These are phyloP conservation scores for Sebastes matsubarae DNA, from an alignment of 2,797 vertebrate species.

Conservation along the genomic window DNA sequence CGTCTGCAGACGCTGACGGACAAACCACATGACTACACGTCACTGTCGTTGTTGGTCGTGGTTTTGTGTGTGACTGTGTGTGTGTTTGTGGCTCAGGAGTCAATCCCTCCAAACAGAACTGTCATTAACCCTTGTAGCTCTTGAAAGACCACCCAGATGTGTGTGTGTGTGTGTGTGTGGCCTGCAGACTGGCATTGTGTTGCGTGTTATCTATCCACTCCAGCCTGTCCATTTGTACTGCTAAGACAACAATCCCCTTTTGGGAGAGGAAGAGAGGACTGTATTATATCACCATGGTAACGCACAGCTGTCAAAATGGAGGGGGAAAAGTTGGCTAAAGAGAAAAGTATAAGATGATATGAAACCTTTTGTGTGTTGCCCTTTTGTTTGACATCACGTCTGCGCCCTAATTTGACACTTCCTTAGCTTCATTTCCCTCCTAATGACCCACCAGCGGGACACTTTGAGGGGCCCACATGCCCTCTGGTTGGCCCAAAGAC, in stretches of 20 bases:
- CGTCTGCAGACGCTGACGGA: background rate
- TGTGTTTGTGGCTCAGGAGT: slow-evolving; percentile 29
- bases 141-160: slow-evolving; percentile 71
- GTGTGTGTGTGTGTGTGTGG: slow-evolving; percentile 58
- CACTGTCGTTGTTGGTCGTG: background rate
- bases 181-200: slow-evolving; percentile 56
- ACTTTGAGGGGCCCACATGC: slow-evolving; percentile 21
- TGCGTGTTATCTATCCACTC: slow-evolving; percentile 66
- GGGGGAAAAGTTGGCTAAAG: background rate
- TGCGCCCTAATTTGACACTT: slow-evolving; percentile 19
- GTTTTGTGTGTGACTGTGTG: slow-evolving; percentile 3
- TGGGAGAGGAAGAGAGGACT: slow-evolving; percentile 1
- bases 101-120: slow-evolving; percentile 55
- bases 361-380: background rate
- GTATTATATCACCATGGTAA: slow-evolving; percentile 21
- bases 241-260: slow-evolving; percentile 46
- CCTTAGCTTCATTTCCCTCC: background rate
- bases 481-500: slow-evolving; percentile 1
- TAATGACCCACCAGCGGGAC: slow-evolving; percentile 17
- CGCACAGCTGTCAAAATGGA: background rate
- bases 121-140: slow-evolving; percentile 69
- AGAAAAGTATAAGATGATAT: background rate
- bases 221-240: slow-evolving; percentile 55
- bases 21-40: slow-evolving; percentile 14
- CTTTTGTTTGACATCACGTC: slow-evolving; percentile 14